phyloP scores from a whole-genome alignment of 2,888 invertebrate species.

The Fragum fragum region DNA sequence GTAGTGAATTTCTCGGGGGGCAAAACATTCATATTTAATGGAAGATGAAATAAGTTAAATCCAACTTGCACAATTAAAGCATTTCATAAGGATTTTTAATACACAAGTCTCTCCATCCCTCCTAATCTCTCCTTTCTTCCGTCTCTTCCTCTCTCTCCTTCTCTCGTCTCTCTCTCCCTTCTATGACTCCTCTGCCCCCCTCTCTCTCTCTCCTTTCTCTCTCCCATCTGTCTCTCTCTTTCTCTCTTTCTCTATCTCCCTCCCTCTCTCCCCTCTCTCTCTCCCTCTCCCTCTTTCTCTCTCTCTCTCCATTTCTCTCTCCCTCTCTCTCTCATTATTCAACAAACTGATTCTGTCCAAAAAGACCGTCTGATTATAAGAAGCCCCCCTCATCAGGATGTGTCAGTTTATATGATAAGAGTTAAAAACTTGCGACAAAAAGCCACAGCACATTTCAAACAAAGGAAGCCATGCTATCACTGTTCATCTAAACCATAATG shows the following conservation, averaged over 20 bases:
- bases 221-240: too few relatives aligned
- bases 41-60: not conserved
- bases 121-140: not conserved
- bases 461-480: not conserved
- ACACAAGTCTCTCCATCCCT: not conserved
- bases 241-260: not conserved
- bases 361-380: too few relatives aligned
- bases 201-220: not conserved
- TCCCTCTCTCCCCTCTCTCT: not conserved
- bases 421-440: not conserved
- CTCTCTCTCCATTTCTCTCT: too few relatives aligned
- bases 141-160: not conserved
- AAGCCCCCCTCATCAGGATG: too few relatives aligned
- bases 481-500: conserved; percentile 2
- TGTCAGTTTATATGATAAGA: not conserved
- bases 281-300: not conserved
- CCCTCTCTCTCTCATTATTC: not conserved
- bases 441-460: not conserved
- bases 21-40: not conserved
- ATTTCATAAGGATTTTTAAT: not conserved
- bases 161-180: not conserved
- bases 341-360: too few relatives aligned
- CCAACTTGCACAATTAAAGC: not conserved
- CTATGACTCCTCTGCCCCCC: not conserved
- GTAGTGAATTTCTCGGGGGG: too few relatives aligned